A percentile compares a stretch with the other conserved stretches of the same genome.
Evolutionary conservation across 35 echinoderm and acorn worm species (phyloP).

Genomic region (Hemicentrotus pulcherrimus): DNA sequence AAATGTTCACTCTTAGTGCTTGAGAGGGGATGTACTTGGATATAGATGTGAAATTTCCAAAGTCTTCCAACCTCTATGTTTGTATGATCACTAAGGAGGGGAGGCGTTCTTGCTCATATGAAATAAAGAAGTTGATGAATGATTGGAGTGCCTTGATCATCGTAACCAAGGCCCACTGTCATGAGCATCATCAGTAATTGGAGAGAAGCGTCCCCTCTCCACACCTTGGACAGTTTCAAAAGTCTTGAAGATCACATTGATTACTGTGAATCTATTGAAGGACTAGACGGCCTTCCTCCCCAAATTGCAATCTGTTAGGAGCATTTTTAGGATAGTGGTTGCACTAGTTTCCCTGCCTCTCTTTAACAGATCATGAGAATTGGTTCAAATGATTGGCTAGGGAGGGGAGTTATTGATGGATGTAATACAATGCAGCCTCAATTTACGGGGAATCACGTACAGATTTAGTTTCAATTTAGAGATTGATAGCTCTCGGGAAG

Average conservation of each 20-base stretch:
- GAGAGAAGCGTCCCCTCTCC: neutral
- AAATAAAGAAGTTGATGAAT: neutral
- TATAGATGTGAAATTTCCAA: neutral
- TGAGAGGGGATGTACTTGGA: neutral
- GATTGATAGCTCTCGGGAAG: conserved; percentile 16
- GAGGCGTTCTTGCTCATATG: neutral
- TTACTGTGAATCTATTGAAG: conserved; percentile 2
- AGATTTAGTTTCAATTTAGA: conserved; percentile 20
- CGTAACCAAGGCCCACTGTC: neutral
- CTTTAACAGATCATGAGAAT: neutral
- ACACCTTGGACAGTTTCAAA: neutral
- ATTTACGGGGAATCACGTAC: neutral
- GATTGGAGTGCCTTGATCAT: neutral
- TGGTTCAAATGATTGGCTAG: conserved; percentile 10
- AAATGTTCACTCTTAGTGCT: neutral
- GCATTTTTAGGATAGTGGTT: neutral
- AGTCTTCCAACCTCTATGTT: neutral
- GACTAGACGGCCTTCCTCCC: neutral
- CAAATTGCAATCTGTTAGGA: conserved; percentile 13
- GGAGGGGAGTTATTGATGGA: conserved; percentile 9
- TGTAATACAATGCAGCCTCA: neutral
- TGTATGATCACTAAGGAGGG: neutral
- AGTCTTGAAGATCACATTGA: neutral
- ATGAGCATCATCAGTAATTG: neutral
- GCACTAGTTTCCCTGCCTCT: neutral